phyloP scores from a whole-genome alignment of 2,113 vertebrate species.

The Suricata suricatta region DNA sequence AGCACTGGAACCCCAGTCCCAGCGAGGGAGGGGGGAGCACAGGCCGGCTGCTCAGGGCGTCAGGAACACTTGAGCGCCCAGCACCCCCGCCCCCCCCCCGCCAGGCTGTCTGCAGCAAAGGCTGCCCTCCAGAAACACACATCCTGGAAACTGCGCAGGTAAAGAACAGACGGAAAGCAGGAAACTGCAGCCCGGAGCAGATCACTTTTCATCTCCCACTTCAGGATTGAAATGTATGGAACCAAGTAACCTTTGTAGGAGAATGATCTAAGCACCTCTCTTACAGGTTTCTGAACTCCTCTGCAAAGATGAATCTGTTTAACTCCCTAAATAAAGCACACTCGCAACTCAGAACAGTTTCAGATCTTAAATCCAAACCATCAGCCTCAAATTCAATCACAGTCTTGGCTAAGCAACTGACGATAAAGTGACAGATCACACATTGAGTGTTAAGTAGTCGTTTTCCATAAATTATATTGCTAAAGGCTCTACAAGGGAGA shows the following conservation, averaged over 20 bases:
- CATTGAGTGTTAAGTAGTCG: accelerated
- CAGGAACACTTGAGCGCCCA: not conserved
- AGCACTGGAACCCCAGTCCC: not conserved
- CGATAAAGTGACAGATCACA: not conserved
- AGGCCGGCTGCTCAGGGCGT: not conserved
- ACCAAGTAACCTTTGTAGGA: not conserved
- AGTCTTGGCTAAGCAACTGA: not conserved
- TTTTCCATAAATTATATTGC: not conserved
- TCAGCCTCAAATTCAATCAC: not conserved
- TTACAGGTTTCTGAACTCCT: not conserved
- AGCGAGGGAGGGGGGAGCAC: not conserved
- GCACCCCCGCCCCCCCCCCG: not conserved
- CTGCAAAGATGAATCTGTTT: not conserved
- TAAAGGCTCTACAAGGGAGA: too few species aligned
- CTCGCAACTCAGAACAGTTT: not conserved
- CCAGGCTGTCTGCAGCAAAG: not conserved
- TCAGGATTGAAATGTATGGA: not conserved
- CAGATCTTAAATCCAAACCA: constrained; percentile 18
- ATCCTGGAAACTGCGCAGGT: not conserved
- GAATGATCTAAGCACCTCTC: not conserved
- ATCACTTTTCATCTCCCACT: not conserved
- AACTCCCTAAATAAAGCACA: not conserved
- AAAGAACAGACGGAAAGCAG: not conserved
- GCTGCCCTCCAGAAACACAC: not conserved
- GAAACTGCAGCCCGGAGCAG: not conserved